Conservation (phyloP, 1,140 invertebrate genomes). For the Kradibia gibbosae region DNA sequence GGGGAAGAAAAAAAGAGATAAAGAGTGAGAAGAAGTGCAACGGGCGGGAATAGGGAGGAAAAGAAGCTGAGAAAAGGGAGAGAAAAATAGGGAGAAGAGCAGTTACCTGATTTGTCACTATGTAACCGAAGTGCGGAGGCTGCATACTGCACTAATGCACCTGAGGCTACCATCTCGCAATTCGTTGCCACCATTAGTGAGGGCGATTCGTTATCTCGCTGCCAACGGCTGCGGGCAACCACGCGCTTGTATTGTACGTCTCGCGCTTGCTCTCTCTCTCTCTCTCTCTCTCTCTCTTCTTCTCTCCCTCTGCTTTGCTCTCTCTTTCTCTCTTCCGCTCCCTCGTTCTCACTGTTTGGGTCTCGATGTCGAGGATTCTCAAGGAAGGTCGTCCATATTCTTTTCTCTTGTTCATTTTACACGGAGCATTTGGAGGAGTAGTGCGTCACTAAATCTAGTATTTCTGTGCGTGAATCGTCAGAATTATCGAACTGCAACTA, state of each 20-base stretch:
- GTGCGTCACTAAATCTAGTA: neutral
- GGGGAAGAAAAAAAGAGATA: neutral
- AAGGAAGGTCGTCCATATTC: neutral
- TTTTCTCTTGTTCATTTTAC: neutral
- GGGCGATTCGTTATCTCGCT: conserved; percentile 34
- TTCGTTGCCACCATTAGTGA: conserved; percentile 36
- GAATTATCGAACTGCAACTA: neutral
- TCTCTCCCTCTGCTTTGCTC: neutral
- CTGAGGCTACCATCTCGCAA: conserved; percentile 10
- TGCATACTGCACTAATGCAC: conserved; percentile 2
- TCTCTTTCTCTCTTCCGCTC: neutral
- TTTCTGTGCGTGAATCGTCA: neutral
- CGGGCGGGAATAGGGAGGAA: neutral
- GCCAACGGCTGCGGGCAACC: conserved; percentile 23
- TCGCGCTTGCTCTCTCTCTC: neutral
- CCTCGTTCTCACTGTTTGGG: neutral
- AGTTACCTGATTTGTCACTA: conserved; percentile 54
- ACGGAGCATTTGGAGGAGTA: neutral
- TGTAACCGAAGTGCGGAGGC: conserved; percentile 28
- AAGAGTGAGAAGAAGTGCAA: neutral
- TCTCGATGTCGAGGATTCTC: neutral
- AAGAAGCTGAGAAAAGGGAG: neutral
- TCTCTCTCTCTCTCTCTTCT: neutral
- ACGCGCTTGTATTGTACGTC: neutral
- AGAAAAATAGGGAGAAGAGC: conserved; percentile 33